These are phyloP conservation scores for Hemichromis elongatus DNA, from an alignment of 2,113 vertebrate genomes.

Conservation along the genomic window DNA sequence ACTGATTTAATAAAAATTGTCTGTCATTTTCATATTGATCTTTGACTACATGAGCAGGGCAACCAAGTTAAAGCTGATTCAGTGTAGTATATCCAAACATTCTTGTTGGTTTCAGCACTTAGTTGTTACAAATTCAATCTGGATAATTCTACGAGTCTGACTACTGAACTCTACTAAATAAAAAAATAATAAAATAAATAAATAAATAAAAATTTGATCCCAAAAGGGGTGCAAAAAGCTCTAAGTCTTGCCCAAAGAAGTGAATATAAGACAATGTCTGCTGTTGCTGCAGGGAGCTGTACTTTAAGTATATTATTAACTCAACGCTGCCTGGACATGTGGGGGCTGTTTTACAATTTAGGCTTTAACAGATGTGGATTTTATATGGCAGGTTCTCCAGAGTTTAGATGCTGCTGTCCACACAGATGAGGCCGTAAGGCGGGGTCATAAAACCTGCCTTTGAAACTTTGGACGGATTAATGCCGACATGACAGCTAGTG, in stretches of 20 bases:
- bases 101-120: background rate
- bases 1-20: background rate
- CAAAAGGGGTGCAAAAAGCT: background rate
- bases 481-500: constrained; percentile 75
- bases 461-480: constrained; percentile 83
- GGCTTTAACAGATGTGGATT: constrained; percentile 72
- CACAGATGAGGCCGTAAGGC: constrained; percentile 76
- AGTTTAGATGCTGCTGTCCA: constrained; percentile 78
- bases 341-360: constrained; percentile 56
- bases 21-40: background rate
- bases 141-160: background rate
- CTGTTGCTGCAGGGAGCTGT: background rate
- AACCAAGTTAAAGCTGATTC: background rate
- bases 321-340: constrained; percentile 30
- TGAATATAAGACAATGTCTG: background rate
- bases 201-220: background rate
- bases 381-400: constrained; percentile 82
- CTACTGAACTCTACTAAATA: background rate
- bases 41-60: background rate
- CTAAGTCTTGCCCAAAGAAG: background rate
- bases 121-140: background rate
- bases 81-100: background rate
- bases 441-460: constrained; percentile 85
- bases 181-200: background rate
- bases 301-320: constrained; percentile 47